Percentiles rank a stretch among this genome's conserved stretches.
phyloP scores from a whole-genome alignment of 2,797 vertebrate species.

The Sebastes vulpes region DNA sequence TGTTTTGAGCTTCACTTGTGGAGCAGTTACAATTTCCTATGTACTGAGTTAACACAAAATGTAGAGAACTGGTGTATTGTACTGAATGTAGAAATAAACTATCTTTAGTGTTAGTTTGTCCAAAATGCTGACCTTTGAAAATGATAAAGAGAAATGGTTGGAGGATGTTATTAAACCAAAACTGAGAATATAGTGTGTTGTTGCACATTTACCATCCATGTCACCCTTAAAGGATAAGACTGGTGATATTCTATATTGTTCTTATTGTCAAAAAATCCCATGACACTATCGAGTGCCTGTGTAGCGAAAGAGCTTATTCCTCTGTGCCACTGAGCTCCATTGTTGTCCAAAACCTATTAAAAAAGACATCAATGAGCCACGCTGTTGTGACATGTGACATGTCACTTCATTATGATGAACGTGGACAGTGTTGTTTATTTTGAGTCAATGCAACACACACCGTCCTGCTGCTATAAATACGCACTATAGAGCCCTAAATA shows the following conservation, averaged over 20 bases:
- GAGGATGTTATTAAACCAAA: background rate
- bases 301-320: background rate
- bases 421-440: background rate
- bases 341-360: background rate
- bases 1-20: conserved; percentile 17
- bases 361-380: background rate
- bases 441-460: background rate
- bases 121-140: background rate
- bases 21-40: conserved; percentile 3
- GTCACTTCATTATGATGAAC: background rate
- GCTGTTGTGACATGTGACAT: conserved; percentile 13
- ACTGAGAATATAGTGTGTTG: background rate
- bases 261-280: background rate
- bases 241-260: background rate
- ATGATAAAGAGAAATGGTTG: background rate
- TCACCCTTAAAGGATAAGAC: background rate
- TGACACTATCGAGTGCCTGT: background rate
- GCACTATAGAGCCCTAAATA: background rate
- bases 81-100: background rate
- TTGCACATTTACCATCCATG: background rate
- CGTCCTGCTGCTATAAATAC: background rate
- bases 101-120: background rate
- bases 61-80: background rate
- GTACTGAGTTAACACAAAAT: background rate
- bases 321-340: background rate